A percentile compares a stretch with the other conserved stretches of the same genome.
Evolutionary conservation across 2,888 invertebrate genomes (phyloP).

Genomic region (Drosophila infuscata): DNA sequence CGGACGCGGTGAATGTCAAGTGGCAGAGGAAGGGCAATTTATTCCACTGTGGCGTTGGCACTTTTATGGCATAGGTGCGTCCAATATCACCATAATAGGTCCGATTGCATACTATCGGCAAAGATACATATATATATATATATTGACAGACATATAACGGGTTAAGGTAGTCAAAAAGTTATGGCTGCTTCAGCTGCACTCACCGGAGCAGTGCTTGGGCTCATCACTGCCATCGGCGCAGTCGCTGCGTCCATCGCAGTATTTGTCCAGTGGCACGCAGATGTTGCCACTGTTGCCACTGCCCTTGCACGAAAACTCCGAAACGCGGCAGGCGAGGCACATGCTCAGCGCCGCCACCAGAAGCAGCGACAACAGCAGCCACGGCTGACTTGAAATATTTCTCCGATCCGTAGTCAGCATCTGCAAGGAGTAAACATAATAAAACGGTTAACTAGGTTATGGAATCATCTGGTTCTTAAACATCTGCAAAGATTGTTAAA

Average conservation of each 20-base stretch:
- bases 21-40: constrained; percentile 95
- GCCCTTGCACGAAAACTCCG: constrained; percentile 91
- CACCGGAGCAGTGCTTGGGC: constrained; percentile 91
- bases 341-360: constrained; percentile 78
- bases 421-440: constrained; percentile 37
- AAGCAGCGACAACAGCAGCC: constrained; percentile 83
- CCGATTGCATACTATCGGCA: constrained; percentile 90
- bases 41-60: constrained; percentile 90
- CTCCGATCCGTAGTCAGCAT: constrained; percentile 42
- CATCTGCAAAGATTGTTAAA: background rate
- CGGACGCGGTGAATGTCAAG: constrained; percentile 96
- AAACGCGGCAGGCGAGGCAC: constrained; percentile 89
- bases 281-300: constrained; percentile 88
- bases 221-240: constrained; percentile 95
- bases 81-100: constrained; percentile 96
- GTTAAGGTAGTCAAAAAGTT: background rate
- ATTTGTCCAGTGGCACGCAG: constrained; percentile 93
- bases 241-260: constrained; percentile 93
- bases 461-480: background rate
- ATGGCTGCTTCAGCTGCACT: constrained; percentile 62
- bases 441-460: background rate
- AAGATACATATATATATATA: constrained; percentile 30
- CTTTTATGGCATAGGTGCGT: constrained; percentile 91
- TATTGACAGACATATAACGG: background rate
- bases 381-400: background rate